Conservation (phyloP, 2,888 invertebrate genomes). For the Cacoxenus indagator region DNA sequence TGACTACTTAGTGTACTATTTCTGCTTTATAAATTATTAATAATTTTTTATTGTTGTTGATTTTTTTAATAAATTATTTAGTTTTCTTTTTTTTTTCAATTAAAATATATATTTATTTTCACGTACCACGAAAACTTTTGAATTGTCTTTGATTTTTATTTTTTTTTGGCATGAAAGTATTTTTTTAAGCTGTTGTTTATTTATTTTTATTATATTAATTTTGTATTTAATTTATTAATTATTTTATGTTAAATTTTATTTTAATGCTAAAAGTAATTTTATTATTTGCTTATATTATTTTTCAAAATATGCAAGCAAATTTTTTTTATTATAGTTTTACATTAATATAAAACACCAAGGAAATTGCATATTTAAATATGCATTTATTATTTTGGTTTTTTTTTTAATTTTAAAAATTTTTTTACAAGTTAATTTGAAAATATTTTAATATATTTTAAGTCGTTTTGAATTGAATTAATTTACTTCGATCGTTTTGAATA, state of each 20-base stretch:
- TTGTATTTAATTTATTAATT: neutral
- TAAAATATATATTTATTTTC: too few species aligned
- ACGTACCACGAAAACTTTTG: constrained; percentile 52
- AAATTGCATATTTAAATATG: constrained; percentile 5
- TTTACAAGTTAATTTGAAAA: constrained; percentile 13
- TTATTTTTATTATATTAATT: neutral
- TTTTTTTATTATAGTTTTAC: constrained; percentile 17
- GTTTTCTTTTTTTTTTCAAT: too few species aligned
- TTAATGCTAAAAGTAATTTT: neutral
- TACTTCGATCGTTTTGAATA: constrained; percentile 27
- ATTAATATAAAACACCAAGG: constrained; percentile 33
- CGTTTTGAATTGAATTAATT: constrained; percentile 29
- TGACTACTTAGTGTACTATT: neutral
- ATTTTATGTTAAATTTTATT: neutral
- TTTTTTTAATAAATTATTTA: neutral
- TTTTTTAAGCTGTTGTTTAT: neutral
- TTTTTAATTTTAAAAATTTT: constrained; percentile 21
- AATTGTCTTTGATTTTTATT: neutral
- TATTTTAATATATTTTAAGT: constrained; percentile 10
- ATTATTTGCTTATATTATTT: neutral
- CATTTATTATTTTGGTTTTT: neutral
- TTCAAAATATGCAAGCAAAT: too few species aligned
- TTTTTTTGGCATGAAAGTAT: neutral
- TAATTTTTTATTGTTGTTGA: constrained; percentile 3
- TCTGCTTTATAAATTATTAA: neutral